Base-by-base conservation (phyloP, 2,113 vertebrate genomes). In the Neoarius graeffei region DNA sequence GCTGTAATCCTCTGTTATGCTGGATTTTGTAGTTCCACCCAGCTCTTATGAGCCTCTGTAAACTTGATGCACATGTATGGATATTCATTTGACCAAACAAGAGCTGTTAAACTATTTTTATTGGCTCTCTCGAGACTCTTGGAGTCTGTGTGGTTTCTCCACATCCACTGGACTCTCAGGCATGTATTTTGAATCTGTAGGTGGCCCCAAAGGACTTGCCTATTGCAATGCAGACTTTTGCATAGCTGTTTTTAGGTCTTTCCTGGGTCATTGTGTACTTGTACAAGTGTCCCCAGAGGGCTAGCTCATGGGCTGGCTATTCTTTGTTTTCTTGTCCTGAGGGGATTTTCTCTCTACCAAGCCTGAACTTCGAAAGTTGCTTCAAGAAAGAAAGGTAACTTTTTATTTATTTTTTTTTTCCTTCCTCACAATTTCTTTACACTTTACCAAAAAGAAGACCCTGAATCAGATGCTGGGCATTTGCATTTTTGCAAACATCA, bases 401-500 rank as follows among this genome's bases (percentile, higher is more conserved):
- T 87, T 85, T 42, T 42, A 35, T 81, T 30, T 57, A 52, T 56
- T 81, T 2, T 57, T 57, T 84, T 85, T 84, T 85, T 83, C 3
- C 59, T 42, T 25, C 25, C 84, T 67, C 54, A n/a, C 73, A 87
- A 86, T 86, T 71, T 88, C 20, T 6, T 35, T 76, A 77, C 20
- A 80, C 80, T 89, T 89, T 86, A 76, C 87, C 84, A 83, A 85
- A 88, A 88, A 48, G 64, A 69, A 84, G 85, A 89, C 7, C 66
- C 85, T 35, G 54, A 30, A 50, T 66, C 79, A 73, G 69, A 48
- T 52, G 73, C 80, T 81, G 42, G 35, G 66, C 76, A 94, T 93
- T 92, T 90, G 90, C 90, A 93, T 94, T 93, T 82, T 89, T 91
- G 91, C 91, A 89, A 92, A 92, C 85, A 88, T 82, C 77, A 91